Base-by-base conservation (phyloP, 2,888 invertebrate species). In the Tubulanus polymorphus region DNA sequence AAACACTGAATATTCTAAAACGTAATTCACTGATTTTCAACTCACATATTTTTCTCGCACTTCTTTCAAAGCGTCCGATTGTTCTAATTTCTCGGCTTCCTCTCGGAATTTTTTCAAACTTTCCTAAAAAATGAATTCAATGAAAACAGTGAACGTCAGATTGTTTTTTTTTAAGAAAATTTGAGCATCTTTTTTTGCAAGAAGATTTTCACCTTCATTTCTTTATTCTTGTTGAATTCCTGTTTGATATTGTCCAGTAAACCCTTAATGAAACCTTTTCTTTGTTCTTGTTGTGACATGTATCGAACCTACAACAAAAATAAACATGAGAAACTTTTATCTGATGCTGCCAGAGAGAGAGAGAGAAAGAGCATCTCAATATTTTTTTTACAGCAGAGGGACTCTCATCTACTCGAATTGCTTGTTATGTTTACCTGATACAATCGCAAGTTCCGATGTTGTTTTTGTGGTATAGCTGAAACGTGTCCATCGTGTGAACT, bases 71-170 rank as follows among this genome's bases (percentile, higher is more conserved):
- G 97, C 95, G 53, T 97, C 97, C 0, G 96, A 93, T 73, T 99
- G 91, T 79, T 97, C 97, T 29, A 99, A 80, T 81, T 93, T 95
- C 65, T 93, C 88, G n/a, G 93, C 91, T 81, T 97, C 96, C 80
- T 93, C 90, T 58, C 93, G 83, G 74, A 97, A 97, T 78, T 94
- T 96, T 70, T 92, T 91, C 56, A 97, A 85, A 65, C 88, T 95
- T 61, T 96, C 95, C 80, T 82, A 59, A 28, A 68, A 66, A 53
- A 30, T 47, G 12, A 5, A 51, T 28, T 18, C 20, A 15, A 45
- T 28, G 3, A 6, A 51, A 12, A 32, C 10, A 32, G n/a, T 32
- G 10, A 10, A 32, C 35, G n/a, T 32, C 35, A 32, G n/a, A 12
- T 10, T 32, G 10, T 10, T 12, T n/a, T 32, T n/a, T 12, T 32